Conservation (phyloP, 2,797 vertebrate species). For the Phylloscopus collybita region DNA sequence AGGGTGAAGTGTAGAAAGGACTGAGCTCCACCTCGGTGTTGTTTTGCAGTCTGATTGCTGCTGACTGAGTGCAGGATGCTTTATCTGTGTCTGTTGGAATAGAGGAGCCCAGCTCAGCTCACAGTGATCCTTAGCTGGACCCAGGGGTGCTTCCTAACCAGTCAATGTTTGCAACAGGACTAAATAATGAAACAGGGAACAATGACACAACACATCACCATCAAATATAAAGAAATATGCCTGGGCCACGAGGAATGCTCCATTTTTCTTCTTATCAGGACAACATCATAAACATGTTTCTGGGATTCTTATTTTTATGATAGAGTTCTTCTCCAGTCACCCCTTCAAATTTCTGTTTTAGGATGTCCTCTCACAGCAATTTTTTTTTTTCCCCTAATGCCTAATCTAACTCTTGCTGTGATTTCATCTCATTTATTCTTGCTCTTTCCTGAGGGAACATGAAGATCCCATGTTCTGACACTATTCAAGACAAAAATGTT, state of each 20-base stretch:
- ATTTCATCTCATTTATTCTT: neutral
- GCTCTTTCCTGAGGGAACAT: neutral
- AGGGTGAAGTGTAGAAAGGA: neutral
- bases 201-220: neutral
- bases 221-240: neutral
- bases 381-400: neutral
- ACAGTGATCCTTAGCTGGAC: neutral
- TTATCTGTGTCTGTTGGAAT: rapidly evolving
- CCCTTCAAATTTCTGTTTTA: neutral
- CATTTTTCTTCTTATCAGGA: neutral
- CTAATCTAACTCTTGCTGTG: neutral
- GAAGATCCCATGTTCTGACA: neutral
- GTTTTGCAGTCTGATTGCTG: neutral
- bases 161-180: neutral
- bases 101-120: neutral
- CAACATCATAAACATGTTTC: neutral
- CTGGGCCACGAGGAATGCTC: neutral
- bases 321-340: neutral
- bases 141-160: neutral
- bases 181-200: neutral
- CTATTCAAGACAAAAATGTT: neutral
- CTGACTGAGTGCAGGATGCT: neutral
- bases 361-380: neutral
- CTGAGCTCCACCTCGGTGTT: neutral
- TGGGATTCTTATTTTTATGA: neutral